Evolutionary conservation across 2,888 invertebrate genomes (phyloP).

Genomic region (Chromoteleia sp.): DNA sequence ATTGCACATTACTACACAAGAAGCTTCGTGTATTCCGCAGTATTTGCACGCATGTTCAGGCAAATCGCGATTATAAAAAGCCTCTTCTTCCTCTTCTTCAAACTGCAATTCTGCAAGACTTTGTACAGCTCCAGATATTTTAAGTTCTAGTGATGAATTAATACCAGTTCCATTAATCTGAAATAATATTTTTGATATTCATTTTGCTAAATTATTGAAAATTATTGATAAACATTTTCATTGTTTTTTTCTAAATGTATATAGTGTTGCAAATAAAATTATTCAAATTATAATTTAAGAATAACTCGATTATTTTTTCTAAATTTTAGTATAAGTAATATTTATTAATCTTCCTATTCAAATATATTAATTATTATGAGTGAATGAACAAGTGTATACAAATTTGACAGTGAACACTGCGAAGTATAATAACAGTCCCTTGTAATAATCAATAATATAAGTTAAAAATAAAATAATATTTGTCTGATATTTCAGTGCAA

Average conservation of each 20-base stretch:
- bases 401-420: no score
- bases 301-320: no score
- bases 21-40: conserved; percentile 99
- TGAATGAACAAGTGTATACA: no score
- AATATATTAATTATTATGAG: no score
- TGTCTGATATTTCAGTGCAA: not conserved
- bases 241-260: no score
- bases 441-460: no score
- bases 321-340: no score
- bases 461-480: no score
- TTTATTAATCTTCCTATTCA: no score
- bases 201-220: not conserved
- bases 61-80: conserved; percentile 93
- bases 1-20: conserved; percentile 99
- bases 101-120: conserved; percentile 95
- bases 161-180: conserved; percentile 82
- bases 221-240: not conserved
- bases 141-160: conserved; percentile 84
- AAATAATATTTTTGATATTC: not conserved
- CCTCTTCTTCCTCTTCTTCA: conserved; percentile 97
- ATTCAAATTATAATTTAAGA: no score
- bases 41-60: conserved; percentile 99
- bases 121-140: conserved; percentile 89
- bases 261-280: no score
- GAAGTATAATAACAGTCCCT: no score